Conservation (phyloP, 2,888 invertebrate species). For the Calephelis perditalis region DNA sequence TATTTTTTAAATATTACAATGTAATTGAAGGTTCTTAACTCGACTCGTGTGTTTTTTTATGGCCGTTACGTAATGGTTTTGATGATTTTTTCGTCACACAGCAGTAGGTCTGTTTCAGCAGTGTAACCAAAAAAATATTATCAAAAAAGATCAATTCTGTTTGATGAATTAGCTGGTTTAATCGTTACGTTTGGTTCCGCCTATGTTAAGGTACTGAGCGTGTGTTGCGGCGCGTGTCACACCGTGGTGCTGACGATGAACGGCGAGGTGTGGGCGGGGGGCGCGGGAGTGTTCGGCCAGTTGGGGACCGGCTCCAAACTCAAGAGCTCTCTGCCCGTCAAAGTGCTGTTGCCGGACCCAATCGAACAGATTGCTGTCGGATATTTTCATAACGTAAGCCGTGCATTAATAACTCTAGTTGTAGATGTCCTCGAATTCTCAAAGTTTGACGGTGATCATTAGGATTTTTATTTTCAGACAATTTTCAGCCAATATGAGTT, state of each 20-base stretch:
- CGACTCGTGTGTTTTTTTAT: too few species aligned
- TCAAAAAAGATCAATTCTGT: too few species aligned
- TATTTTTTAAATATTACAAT: not conserved
- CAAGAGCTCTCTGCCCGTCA: constrained; percentile 81
- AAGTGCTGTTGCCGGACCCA: constrained; percentile 51
- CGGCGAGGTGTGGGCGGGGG: constrained; percentile 83
- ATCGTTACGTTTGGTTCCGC: too few species aligned
- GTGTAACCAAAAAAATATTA: too few species aligned
- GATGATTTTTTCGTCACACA: too few species aligned
- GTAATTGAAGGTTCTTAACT: too few species aligned
- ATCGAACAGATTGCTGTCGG: constrained; percentile 74
- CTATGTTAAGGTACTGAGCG: constrained; percentile 47
- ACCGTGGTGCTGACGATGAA: constrained; percentile 81
- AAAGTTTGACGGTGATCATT: not conserved
- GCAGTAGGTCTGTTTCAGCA: too few species aligned
- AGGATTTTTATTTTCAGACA: not conserved
- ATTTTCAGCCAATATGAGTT: too few species aligned
- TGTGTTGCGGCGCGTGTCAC: constrained; percentile 85
- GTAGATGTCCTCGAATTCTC: too few species aligned
- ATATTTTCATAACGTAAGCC: constrained; percentile 81
- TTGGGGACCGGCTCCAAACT: constrained; percentile 77
- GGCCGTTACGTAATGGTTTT: too few species aligned
- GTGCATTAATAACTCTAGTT: too few species aligned
- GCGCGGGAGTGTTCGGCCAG: constrained; percentile 89
- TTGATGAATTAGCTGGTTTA: too few species aligned